These are phyloP conservation scores for Leptestheria dahalacensis DNA, from an alignment of 1,140 invertebrate species.

Conservation along the genomic window DNA sequence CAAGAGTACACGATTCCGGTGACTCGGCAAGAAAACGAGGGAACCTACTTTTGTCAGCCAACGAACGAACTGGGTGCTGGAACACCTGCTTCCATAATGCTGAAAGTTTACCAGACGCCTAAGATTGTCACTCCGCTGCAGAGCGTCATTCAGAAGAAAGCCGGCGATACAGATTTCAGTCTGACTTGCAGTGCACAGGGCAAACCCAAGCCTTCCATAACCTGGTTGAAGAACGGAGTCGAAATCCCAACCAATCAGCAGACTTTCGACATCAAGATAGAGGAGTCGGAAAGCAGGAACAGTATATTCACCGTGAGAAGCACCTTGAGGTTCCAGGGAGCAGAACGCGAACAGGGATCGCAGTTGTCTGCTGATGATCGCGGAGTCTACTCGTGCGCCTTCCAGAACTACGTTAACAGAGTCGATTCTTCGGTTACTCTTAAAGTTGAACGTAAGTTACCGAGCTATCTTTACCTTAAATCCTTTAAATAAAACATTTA, in stretches of 20 bases:
- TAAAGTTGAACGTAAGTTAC: constrained; percentile 49
- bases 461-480: not conserved
- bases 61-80: constrained; percentile 74
- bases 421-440: constrained; percentile 74
- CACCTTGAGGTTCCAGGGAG: constrained; percentile 47
- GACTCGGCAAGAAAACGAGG: constrained; percentile 50
- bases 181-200: constrained; percentile 69
- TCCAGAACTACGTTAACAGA: constrained; percentile 75
- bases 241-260: constrained; percentile 33
- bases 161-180: constrained; percentile 61
- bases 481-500: not conserved
- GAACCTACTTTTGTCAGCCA: constrained; percentile 74
- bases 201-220: constrained; percentile 65
- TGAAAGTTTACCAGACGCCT: constrained; percentile 75
- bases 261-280: constrained; percentile 57
- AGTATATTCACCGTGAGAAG: constrained; percentile 69
- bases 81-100: constrained; percentile 57
- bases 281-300: constrained; percentile 46
- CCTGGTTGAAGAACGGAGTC: constrained; percentile 71
- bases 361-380: constrained; percentile 66
- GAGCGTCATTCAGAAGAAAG: constrained; percentile 57
- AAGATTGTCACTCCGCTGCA: constrained; percentile 66
- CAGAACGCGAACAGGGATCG: constrained; percentile 28
- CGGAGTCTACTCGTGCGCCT: constrained; percentile 71
- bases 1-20: constrained; percentile 41